These are phyloP conservation scores for Aplysia californica DNA, from an alignment of 1,140 invertebrate species.

Conservation along the genomic window DNA sequence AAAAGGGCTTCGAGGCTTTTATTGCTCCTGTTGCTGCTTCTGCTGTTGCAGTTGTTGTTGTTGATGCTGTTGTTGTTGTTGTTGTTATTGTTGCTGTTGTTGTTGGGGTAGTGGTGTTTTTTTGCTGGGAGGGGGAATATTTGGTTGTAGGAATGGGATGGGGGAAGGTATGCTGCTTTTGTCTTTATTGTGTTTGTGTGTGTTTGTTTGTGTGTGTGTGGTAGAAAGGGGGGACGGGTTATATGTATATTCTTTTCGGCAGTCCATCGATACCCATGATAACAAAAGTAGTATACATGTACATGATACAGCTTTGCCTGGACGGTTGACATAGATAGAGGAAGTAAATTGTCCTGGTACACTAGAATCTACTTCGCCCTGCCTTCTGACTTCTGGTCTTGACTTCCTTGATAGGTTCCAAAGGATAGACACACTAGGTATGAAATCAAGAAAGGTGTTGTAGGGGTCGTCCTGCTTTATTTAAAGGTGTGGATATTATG, in stretches of 20 bases:
- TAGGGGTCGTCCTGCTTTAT: too few relatives aligned
- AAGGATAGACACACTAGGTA: too few relatives aligned
- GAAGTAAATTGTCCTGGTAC: neutral
- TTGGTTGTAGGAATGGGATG: neutral
- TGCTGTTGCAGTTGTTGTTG: too few relatives aligned
- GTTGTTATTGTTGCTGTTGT: too few relatives aligned
- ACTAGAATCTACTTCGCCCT: slow-evolving; percentile 28
- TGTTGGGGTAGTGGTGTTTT: too few relatives aligned
- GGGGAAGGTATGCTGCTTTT: neutral
- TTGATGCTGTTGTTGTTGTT: too few relatives aligned
- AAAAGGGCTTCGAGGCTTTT: neutral
- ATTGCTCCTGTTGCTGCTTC: too few relatives aligned
- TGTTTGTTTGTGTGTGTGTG: slow-evolving; percentile 15
- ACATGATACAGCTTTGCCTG: neutral
- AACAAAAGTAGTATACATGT: neutral
- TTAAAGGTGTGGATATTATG: too few relatives aligned
- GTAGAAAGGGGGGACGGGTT: slow-evolving; percentile 4
- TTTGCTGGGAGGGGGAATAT: neutral
- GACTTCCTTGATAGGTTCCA: too few relatives aligned
- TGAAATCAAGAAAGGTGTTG: too few relatives aligned
- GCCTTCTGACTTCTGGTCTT: too few relatives aligned
- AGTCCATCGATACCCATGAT: neutral
- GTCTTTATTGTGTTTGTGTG: neutral
- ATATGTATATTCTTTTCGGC: neutral
- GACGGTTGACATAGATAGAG: slow-evolving; percentile 13